Evolutionary conservation across 1,140 invertebrate genomes (phyloP).

Genomic region (Diabrotica virgifera): DNA sequence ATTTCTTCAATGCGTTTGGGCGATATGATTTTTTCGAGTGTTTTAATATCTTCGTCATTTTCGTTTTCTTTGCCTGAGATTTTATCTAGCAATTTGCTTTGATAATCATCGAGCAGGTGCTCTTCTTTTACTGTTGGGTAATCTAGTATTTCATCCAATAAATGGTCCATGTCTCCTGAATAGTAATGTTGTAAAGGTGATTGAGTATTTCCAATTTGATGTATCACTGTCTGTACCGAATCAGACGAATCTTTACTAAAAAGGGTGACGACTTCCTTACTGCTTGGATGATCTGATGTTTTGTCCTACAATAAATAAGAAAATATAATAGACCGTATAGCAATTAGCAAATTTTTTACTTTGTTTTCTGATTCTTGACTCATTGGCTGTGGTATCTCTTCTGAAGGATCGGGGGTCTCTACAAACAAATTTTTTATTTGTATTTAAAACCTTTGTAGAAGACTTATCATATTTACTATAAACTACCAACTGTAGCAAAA

Average conservation of each 20-base stretch:
- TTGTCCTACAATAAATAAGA: too few relatives aligned
- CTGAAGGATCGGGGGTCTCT: too few relatives aligned
- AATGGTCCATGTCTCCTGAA: neutral
- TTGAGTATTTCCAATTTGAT: neutral
- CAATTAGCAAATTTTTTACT: too few relatives aligned
- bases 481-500: too few relatives aligned
- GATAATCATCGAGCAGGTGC: constrained; percentile 26
- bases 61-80: constrained; percentile 27
- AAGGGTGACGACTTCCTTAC: neutral
- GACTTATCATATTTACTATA: too few relatives aligned
- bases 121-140: constrained; percentile 17
- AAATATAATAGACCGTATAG: too few relatives aligned
- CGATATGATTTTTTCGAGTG: constrained; percentile 1
- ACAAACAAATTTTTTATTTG: too few relatives aligned
- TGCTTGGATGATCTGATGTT: too few relatives aligned
- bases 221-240: constrained; percentile 34
- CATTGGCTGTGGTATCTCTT: too few relatives aligned
- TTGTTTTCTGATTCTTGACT: too few relatives aligned
- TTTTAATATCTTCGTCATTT: neutral
- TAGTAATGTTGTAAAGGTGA: neutral
- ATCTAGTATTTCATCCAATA: constrained; percentile 6
- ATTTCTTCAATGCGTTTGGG: constrained; percentile 22
- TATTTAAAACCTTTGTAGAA: too few relatives aligned
- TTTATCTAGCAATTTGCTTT: constrained; percentile 27
- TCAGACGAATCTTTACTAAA: constrained; percentile 33